These are phyloP conservation scores for Percina caprodes DNA, from an alignment of 2,113 vertebrate species.

Conservation along the genomic window DNA sequence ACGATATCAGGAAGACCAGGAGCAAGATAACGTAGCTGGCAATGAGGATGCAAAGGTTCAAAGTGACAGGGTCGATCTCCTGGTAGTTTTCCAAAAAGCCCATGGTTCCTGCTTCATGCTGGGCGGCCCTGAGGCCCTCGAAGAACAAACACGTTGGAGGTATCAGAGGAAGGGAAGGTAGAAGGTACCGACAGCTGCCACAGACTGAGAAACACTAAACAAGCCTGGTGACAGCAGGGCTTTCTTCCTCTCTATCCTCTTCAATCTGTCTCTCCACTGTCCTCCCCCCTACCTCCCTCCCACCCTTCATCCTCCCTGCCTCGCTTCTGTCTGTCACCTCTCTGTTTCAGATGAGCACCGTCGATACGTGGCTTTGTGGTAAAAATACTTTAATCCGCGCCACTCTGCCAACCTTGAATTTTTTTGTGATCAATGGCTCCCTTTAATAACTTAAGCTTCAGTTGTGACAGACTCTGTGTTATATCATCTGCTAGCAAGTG, in stretches of 20 bases:
- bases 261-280: slow-evolving; percentile 54
- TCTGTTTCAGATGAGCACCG: slow-evolving; percentile 41
- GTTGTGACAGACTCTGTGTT: slow-evolving; percentile 49
- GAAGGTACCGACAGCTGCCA: background rate
- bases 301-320: slow-evolving; percentile 19
- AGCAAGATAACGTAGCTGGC: slow-evolving; percentile 96
- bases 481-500: slow-evolving; percentile 51
- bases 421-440: slow-evolving; percentile 81
- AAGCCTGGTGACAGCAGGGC: slow-evolving; percentile 49
- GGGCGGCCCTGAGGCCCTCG: slow-evolving; percentile 31
- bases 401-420: slow-evolving; percentile 81
- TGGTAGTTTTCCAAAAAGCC: slow-evolving; percentile 94
- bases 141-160: slow-evolving; percentile 5
- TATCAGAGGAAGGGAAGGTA: background rate
- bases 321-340: slow-evolving; percentile 46
- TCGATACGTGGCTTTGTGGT: slow-evolving; percentile 83
- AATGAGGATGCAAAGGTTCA: slow-evolving; percentile 96
- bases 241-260: slow-evolving; percentile 43
- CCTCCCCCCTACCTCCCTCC: slow-evolving; percentile 12
- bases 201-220: slow-evolving; percentile 17
- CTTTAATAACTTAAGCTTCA: slow-evolving; percentile 85
- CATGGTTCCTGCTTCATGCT: slow-evolving; percentile 80
- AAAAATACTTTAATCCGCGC: slow-evolving; percentile 93
- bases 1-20: slow-evolving; percentile 96
- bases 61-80: slow-evolving; percentile 96